Conservation (phyloP, 2,113 vertebrate genomes). For the Prunella himalayana region DNA sequence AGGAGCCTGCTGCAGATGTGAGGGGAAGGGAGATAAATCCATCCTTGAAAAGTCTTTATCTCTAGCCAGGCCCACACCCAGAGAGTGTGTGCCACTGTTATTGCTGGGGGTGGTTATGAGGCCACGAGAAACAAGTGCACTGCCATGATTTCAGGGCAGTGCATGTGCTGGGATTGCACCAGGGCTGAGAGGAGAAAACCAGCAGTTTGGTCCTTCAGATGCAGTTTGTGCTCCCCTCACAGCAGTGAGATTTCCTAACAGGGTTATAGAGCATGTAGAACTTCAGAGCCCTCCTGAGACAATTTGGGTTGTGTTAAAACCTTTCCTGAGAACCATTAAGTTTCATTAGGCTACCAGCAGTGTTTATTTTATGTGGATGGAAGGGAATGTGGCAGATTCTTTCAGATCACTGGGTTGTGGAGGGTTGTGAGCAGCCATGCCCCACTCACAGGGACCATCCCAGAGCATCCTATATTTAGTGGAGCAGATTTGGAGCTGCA, state of each 20-base stretch:
- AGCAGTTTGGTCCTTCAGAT: background rate
- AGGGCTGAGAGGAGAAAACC: background rate
- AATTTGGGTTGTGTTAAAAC: background rate
- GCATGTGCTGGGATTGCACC: background rate
- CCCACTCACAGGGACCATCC: background rate
- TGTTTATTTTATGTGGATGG: constrained; percentile 16
- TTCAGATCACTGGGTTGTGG: background rate
- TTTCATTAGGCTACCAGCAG: background rate
- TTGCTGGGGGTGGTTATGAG: accelerated
- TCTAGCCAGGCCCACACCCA: background rate
- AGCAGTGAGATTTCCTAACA: background rate
- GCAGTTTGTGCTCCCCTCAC: background rate
- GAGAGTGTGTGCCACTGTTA: background rate
- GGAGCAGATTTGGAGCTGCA: background rate
- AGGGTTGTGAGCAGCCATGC: background rate
- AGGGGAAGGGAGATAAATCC: background rate
- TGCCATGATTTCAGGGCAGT: background rate
- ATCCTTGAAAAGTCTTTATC: background rate
- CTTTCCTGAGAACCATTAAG: background rate
- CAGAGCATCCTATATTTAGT: background rate
- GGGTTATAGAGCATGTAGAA: background rate
- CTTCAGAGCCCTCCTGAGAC: constrained; percentile 42
- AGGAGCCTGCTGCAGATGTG: background rate
- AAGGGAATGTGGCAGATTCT: background rate
- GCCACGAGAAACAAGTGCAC: background rate